Evolutionary conservation across 2,113 vertebrate species (phyloP).

Genomic region (Hoplias malabaricus): DNA sequence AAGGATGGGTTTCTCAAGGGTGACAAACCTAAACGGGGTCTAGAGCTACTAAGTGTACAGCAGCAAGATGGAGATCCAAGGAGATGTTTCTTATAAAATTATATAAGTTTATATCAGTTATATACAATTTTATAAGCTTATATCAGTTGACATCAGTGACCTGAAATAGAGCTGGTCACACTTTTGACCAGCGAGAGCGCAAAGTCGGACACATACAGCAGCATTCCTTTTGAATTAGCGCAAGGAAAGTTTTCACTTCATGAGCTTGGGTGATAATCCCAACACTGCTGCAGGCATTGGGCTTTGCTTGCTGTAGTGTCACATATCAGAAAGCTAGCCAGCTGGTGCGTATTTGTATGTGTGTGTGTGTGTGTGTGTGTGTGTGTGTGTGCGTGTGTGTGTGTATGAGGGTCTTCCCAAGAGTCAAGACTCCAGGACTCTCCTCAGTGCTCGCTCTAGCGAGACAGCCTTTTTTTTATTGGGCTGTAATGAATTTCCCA

Average conservation of each 20-base stretch:
- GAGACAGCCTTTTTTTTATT: conserved; percentile 30
- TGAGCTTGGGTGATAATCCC: conserved; percentile 17
- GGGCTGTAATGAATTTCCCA: conserved; percentile 50
- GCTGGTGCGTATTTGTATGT: conserved; percentile 1
- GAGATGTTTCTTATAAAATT: no score
- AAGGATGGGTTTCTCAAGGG: no score
- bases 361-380: conserved; percentile 13
- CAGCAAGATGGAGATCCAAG: neutral
- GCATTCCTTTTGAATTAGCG: conserved; percentile 22
- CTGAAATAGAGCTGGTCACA: neutral
- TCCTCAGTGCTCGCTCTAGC: conserved; percentile 9
- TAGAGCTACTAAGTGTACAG: no score
- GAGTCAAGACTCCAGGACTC: conserved; percentile 13
- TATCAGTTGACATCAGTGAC: neutral
- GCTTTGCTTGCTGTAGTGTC: neutral
- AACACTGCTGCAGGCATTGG: neutral
- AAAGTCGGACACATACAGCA: neutral
- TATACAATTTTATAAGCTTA: no score
- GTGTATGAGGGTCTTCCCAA: neutral
- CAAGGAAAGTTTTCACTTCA: conserved; percentile 23
- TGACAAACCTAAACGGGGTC: no score
- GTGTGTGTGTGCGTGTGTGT: conserved; percentile 13
- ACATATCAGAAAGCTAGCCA: neutral
- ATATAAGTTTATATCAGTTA: no score
- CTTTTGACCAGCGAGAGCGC: neutral